phyloP scores from a whole-genome alignment of 2,113 vertebrate species.

The Oncorhynchus clarkii region DNA sequence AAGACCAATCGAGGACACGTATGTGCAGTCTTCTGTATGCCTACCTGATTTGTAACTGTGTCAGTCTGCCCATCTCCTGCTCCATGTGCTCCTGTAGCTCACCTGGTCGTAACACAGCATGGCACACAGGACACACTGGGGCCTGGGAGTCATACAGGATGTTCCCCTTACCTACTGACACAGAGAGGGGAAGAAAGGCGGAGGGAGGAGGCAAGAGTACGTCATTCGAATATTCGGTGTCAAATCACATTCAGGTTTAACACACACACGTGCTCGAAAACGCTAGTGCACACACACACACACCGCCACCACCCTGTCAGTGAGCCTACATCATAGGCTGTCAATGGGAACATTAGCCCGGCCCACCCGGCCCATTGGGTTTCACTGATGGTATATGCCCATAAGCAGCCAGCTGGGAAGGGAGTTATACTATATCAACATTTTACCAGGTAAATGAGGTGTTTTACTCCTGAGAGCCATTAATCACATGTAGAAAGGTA shows the following conservation, averaged over 20 bases:
- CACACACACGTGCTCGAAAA: background rate
- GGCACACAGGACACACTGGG: conserved; percentile 92
- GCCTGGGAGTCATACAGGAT: conserved; percentile 86
- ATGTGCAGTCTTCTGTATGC: too few relatives aligned
- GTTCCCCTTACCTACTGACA: conserved; percentile 61
- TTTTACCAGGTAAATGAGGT: conserved; percentile 71
- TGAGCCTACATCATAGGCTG: conserved; percentile 65
- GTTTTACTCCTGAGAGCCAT: conserved; percentile 54
- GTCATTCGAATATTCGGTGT: too few relatives aligned
- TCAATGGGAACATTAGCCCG: conserved; percentile 74
- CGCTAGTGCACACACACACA: conserved; percentile 7
- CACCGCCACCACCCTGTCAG: conserved; percentile 52
- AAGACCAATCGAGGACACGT: too few relatives aligned
- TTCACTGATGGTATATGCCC: conserved; percentile 70
- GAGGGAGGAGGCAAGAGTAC: background rate
- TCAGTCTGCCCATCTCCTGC: conserved; percentile 88
- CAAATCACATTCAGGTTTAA: too few relatives aligned
- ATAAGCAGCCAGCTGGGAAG: conserved; percentile 69
- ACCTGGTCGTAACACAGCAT: conserved; percentile 83
- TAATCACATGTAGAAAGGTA: conserved; percentile 47
- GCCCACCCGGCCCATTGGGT: conserved; percentile 65
- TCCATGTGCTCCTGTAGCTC: conserved; percentile 96
- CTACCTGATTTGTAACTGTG: conserved; percentile 89
- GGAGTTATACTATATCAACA: conserved; percentile 65
- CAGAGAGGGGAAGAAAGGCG: background rate